phyloP scores from a whole-genome alignment of 2,888 invertebrate genomes.

The Pristionchus mayeri region DNA sequence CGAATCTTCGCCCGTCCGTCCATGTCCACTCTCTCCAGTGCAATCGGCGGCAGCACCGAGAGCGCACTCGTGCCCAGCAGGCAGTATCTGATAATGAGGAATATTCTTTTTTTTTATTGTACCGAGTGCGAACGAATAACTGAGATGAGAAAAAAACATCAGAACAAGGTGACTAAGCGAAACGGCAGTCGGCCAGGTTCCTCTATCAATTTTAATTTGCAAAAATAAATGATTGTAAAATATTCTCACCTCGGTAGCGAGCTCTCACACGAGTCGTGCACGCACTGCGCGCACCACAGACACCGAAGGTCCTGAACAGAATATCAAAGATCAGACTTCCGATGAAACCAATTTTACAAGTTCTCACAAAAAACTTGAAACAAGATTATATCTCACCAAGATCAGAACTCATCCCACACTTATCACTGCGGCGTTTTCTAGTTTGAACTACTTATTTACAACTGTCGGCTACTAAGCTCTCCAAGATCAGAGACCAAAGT shows the following conservation, averaged over 20 bases:
- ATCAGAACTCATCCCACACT: background rate
- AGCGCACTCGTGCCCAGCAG: slow-evolving; percentile 90
- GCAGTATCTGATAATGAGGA: slow-evolving; percentile 80
- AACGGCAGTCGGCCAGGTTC: too few species aligned
- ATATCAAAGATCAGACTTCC: slow-evolving; percentile 6
- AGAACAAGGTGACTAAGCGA: too few species aligned
- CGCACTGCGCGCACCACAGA: slow-evolving; percentile 92
- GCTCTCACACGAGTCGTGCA: slow-evolving; percentile 77
- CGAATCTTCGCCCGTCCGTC: slow-evolving; percentile 48
- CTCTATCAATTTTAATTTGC: too few species aligned
- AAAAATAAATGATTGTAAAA: background rate
- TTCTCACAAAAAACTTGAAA: background rate
- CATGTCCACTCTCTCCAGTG: slow-evolving; percentile 79
- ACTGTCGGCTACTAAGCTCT: too few species aligned
- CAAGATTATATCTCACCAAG: slow-evolving; percentile 29
- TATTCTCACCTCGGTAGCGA: slow-evolving; percentile 3
- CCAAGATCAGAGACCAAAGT: background rate
- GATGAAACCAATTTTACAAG: background rate
- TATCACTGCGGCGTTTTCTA: too few species aligned
- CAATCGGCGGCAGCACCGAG: slow-evolving; percentile 93
- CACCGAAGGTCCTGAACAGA: slow-evolving; percentile 91
- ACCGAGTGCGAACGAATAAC: too few species aligned
- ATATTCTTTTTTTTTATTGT: background rate
- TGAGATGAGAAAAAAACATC: too few species aligned
- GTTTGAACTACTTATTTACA: too few species aligned